These are phyloP conservation scores for Subanguina moxae DNA, from an alignment of 1,140 invertebrate species.

Conservation along the genomic window DNA sequence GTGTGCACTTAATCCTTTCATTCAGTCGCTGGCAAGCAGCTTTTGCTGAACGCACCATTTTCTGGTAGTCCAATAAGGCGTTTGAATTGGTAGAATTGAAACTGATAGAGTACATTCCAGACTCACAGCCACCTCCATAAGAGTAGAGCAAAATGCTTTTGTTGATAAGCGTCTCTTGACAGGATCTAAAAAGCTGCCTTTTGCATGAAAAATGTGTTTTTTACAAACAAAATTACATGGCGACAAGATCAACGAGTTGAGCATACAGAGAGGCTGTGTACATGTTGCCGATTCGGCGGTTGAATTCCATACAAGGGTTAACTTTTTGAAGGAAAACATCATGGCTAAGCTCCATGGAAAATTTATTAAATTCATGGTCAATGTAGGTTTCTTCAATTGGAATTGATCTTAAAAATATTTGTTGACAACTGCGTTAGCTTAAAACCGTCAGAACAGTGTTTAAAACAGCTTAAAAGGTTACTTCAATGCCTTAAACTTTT, in stretches of 20 bases:
- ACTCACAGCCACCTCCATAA: conserved; percentile 91
- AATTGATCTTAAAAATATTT: conserved; percentile 45
- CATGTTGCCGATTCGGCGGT: conserved; percentile 95
- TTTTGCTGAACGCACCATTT: background rate
- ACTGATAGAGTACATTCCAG: conserved; percentile 86
- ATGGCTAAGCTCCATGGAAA: conserved; percentile 81
- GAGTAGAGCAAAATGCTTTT: conserved; percentile 85
- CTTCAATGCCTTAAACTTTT: conserved; percentile 16
- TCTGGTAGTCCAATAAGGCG: too few species aligned
- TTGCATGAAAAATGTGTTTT: background rate
- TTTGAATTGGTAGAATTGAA: conserved; percentile 61
- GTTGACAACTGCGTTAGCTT: too few species aligned
- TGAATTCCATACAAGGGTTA: conserved; percentile 75
- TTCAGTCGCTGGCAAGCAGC: background rate
- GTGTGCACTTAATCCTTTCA: background rate
- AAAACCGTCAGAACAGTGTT: too few species aligned
- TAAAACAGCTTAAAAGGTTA: too few species aligned
- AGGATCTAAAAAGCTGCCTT: conserved; percentile 12
- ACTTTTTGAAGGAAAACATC: conserved; percentile 80
- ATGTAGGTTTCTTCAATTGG: conserved; percentile 13
- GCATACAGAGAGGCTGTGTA: conserved; percentile 95
- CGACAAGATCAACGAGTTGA: conserved; percentile 79
- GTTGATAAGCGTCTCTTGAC: conserved; percentile 67
- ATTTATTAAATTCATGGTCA: conserved; percentile 70
- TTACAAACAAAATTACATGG: conserved; percentile 63